phyloP scores from a whole-genome alignment of 1,140 invertebrate genomes.

The Drosophila athabasca region DNA sequence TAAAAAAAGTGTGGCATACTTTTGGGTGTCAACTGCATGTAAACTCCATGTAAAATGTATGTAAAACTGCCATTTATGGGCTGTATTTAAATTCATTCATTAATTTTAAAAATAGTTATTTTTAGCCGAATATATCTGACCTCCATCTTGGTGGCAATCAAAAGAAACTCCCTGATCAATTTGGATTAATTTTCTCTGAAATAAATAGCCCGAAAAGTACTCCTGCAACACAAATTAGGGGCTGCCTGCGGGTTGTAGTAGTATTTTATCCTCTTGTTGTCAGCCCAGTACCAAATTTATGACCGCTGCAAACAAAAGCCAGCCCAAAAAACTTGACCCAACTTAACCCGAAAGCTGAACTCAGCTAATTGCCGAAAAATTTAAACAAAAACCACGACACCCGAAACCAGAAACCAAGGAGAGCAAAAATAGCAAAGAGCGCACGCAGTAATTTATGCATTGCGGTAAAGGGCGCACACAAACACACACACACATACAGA shows the following conservation, averaged over 20 bases:
- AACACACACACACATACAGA: not conserved
- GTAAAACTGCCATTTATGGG: no score
- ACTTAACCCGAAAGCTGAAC: slow-evolving; percentile 66
- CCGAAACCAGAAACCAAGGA: not conserved
- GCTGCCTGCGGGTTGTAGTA: no score
- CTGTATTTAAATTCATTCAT: no score
- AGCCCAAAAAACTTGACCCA: slow-evolving; percentile 36
- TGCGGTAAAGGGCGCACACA: slow-evolving; percentile 31
- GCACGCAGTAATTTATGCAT: slow-evolving; percentile 49
- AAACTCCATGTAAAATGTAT: no score
- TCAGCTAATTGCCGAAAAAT: slow-evolving; percentile 67
- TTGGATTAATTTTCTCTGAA: no score
- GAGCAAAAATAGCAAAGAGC: slow-evolving; percentile 18
- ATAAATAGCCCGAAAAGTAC: no score
- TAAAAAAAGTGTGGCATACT: slow-evolving; percentile 8
- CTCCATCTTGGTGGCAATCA: no score
- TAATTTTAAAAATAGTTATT: no score
- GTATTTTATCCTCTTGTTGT: not conserved
- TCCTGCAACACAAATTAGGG: no score
- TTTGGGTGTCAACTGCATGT: not conserved
- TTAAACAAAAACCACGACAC: slow-evolving; percentile 36
- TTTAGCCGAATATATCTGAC: no score
- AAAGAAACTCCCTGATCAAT: no score
- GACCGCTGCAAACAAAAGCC: slow-evolving; percentile 22
- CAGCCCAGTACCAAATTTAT: slow-evolving; percentile 15